These are phyloP conservation scores for Aythya baeri DNA, from an alignment of 2,113 vertebrate genomes.

Conservation along the genomic window DNA sequence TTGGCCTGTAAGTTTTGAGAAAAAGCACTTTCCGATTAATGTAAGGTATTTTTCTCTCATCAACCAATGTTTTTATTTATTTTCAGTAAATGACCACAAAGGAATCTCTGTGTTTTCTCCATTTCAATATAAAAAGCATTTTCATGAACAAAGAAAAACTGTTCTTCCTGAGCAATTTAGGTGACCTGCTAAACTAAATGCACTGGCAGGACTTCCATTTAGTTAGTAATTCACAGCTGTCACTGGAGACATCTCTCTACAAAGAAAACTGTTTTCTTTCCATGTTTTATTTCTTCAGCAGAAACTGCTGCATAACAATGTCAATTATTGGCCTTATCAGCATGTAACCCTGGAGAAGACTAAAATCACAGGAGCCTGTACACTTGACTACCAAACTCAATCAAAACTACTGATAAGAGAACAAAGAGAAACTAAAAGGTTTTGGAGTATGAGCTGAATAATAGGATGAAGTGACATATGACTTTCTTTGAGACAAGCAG, in stretches of 20 bases:
- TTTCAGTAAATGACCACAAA: slow-evolving; percentile 39
- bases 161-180: slow-evolving; percentile 51
- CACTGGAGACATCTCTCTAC: slow-evolving; percentile 39
- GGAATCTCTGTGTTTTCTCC: neutral
- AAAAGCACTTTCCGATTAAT: neutral
- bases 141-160: slow-evolving; percentile 19
- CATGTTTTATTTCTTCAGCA: slow-evolving; percentile 59
- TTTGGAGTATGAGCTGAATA: slow-evolving; percentile 50
- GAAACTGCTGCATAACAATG: slow-evolving; percentile 56
- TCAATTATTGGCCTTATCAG: slow-evolving; percentile 74
- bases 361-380: slow-evolving; percentile 65
- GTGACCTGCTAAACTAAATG: slow-evolving; percentile 61
- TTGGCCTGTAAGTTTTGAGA: neutral
- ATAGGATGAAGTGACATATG: slow-evolving; percentile 53
- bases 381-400: slow-evolving; percentile 73
- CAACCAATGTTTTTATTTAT: slow-evolving; percentile 7
- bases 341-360: slow-evolving; percentile 66
- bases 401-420: slow-evolving; percentile 64
- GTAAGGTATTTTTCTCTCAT: neutral
- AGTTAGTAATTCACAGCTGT: slow-evolving; percentile 69
- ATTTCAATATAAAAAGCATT: slow-evolving; percentile 41
- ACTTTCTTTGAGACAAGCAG: slow-evolving; percentile 52
- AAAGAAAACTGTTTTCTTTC: slow-evolving; percentile 64
- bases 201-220: slow-evolving; percentile 56
- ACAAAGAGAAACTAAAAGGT: slow-evolving; percentile 52